These are phyloP conservation scores for Prunella fulvescens DNA, from an alignment of 2,113 vertebrate genomes.

Conservation along the genomic window DNA sequence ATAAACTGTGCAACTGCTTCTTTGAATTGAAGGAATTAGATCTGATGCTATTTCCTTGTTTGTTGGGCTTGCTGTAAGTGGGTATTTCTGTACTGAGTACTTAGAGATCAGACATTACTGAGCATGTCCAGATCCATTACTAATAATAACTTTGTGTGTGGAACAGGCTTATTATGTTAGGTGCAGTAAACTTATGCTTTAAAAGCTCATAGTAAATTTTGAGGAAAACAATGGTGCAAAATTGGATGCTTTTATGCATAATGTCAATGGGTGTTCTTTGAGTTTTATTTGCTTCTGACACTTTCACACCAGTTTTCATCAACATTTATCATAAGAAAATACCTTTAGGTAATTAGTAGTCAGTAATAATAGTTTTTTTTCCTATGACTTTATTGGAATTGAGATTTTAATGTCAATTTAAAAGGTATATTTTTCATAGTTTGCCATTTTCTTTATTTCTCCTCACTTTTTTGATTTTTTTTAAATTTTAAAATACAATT, in stretches of 20 bases:
- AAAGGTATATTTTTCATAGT: not conserved
- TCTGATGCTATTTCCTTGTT: conserved; percentile 15
- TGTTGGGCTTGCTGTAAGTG: not conserved
- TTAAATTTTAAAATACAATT: not conserved
- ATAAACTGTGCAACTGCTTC: not conserved
- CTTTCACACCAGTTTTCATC: not conserved
- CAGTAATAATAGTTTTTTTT: not conserved
- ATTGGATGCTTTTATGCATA: not conserved
- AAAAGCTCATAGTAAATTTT: conserved; percentile 11
- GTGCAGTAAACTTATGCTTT: not conserved
- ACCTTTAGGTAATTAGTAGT: not conserved
- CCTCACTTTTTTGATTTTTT: not conserved
- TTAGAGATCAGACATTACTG: not conserved
- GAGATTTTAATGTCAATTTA: not conserved
- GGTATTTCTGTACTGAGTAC: not conserved
- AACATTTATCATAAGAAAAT: not conserved
- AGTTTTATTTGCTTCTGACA: not conserved
- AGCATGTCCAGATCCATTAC: not conserved
- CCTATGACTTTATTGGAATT: not conserved
- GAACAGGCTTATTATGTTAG: conserved; percentile 7
- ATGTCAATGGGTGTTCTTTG: not conserved
- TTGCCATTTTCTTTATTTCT: not conserved
- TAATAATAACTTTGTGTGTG: not conserved
- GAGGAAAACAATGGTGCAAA: conserved; percentile 3
- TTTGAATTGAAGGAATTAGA: conserved; percentile 13